Evolutionary conservation across 1,140 invertebrate species (phyloP).

Genomic region (Drepana arcuata): DNA sequence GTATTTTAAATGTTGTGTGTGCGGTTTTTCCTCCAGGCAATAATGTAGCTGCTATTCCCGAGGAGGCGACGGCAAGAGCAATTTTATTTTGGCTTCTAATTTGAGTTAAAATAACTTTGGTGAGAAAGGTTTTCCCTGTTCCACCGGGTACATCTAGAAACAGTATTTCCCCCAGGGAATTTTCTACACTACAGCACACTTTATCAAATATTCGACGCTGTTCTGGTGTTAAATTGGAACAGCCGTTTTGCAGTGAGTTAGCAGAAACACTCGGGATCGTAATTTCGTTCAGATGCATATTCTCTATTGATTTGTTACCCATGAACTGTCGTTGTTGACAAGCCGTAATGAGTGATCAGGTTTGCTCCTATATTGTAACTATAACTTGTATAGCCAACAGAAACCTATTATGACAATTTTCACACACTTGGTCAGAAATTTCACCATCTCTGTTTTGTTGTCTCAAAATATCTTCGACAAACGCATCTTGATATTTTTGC

Average conservation of each 20-base stretch:
- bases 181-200: constrained; percentile 12
- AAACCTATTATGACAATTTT: constrained; percentile 20
- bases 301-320: constrained; percentile 25
- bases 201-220: constrained; percentile 19
- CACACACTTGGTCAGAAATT: constrained; percentile 8
- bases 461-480: constrained; percentile 33
- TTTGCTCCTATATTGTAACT: constrained; percentile 22
- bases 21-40: constrained; percentile 66
- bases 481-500: constrained; percentile 24
- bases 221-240: constrained; percentile 17
- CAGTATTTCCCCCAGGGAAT: constrained; percentile 15
- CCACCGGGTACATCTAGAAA: constrained; percentile 26
- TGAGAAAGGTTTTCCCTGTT: constrained; percentile 55
- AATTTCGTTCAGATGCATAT: constrained; percentile 24
- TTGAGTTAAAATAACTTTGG: constrained; percentile 37
- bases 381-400: constrained; percentile 26
- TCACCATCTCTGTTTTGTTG: constrained; percentile 20
- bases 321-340: constrained; percentile 20
- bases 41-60: constrained; percentile 72
- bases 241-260: constrained; percentile 16
- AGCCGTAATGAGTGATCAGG: constrained; percentile 26
- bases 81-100: constrained; percentile 33
- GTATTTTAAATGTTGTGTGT: constrained; percentile 55
- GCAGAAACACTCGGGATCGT: constrained; percentile 31
- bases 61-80: constrained; percentile 67